Evolutionary conservation across 2,113 vertebrate species (phyloP), one percentile per base, ranked within the genome.

Genomic region (Trematomus loennbergii): DNA sequence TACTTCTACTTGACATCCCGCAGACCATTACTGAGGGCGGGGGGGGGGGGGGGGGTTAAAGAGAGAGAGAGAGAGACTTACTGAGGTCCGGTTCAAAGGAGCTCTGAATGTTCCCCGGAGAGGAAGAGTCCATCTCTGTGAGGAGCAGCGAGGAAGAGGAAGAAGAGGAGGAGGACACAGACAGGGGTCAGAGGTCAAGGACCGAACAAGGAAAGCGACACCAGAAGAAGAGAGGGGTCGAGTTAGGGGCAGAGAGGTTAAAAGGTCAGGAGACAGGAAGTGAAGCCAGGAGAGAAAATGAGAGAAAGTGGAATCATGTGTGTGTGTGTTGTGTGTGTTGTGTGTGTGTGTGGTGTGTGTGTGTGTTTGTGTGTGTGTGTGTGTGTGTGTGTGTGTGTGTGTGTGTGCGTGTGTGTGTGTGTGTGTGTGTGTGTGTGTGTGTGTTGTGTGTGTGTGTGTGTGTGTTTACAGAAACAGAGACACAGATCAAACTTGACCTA

Each of bases 91-190:
- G 87, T 68, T 90, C 79, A 16, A 80, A 71, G 66, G 90, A 70
- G 84, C 79, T 92, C 81, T 90, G 82, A 66, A 91, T 86, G 86
- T 87, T 87, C 86, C 88, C 50, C 85, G 89, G 72, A 86, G 88
- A 71, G 12, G 86, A 87, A 72, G 86, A 85, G 49, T 90, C 77
- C 88, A 63, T 76, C 83, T 66, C 36, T 36, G 36, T 36, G 36
- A 67, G 64, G 43, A 64, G 29, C 75, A 74, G 83, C 75, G 57
- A 25, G 25, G 25, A 25, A 0, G 25, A 25, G 60, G 59, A 52
- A 10, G 76, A 82, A 74, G 78, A 67, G 78, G 22, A 6, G 55
- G 53, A 86, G 80, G 90, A 85, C 52, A 70, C 59, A 89, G 69
- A 75, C 40, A 74, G 46, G 72, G 76, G 70, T 59, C 82, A 80